Evolutionary conservation across 2,888 invertebrate species (phyloP).

Genomic region (Heliconius charithonia): DNA sequence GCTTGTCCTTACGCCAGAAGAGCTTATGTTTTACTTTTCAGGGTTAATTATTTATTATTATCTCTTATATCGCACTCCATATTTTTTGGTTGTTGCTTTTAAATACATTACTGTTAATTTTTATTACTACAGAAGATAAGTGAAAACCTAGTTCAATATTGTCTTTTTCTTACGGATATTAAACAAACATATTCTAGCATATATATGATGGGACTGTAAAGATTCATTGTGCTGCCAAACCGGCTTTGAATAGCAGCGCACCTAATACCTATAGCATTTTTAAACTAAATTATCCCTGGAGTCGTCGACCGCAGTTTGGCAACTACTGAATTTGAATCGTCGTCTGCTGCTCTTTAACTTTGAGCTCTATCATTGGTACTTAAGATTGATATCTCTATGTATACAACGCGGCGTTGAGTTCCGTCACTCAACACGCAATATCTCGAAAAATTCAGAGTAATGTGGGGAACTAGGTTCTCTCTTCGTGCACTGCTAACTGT

Average conservation of each 20-base stretch:
- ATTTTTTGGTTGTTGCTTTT: too few relatives aligned
- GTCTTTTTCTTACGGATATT: not conserved
- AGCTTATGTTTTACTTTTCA: too few relatives aligned
- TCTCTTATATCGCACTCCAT: too few relatives aligned
- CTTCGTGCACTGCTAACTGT: too few relatives aligned
- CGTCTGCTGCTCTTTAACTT: conserved; percentile 13
- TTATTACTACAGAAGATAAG: not conserved
- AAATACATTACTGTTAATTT: too few relatives aligned
- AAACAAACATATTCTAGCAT: not conserved
- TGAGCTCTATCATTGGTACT: not conserved
- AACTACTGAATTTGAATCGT: conserved; percentile 42
- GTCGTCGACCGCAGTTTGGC: conserved; percentile 45
- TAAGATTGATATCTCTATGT: not conserved
- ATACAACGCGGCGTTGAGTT: too few relatives aligned
- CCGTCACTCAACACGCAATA: too few relatives aligned
- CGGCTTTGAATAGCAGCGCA: conserved; percentile 17
- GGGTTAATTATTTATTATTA: too few relatives aligned
- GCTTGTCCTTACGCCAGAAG: too few relatives aligned
- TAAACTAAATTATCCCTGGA: conserved; percentile 36
- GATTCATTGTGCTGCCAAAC: conserved; percentile 23
- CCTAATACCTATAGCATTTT: conserved; percentile 21
- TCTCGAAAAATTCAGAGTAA: too few relatives aligned
- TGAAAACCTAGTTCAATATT: not conserved
- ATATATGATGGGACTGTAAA: conserved; percentile 16
- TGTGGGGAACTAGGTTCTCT: too few relatives aligned